These are phyloP conservation scores for Tiliqua scincoides DNA, from an alignment of 2,113 vertebrate genomes.

Conservation along the genomic window DNA sequence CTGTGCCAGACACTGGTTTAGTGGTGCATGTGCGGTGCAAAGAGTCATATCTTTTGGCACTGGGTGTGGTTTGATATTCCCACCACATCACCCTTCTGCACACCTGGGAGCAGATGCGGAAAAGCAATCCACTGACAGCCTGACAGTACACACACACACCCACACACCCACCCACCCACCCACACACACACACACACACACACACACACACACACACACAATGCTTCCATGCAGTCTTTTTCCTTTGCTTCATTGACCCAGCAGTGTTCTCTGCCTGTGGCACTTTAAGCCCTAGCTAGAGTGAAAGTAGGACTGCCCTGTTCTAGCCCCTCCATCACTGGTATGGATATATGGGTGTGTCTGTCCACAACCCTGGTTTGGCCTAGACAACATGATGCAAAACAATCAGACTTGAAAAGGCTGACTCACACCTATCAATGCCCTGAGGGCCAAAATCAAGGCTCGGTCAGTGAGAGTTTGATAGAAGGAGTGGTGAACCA, in stretches of 20 bases:
- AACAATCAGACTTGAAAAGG: not conserved
- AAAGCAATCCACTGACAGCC: too few species aligned
- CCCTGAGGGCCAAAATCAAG: not conserved
- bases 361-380: not conserved
- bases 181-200: too few species aligned
- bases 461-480: not conserved
- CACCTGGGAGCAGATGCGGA: too few species aligned
- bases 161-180: too few species aligned
- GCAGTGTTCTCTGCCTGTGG: too few species aligned
- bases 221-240: too few species aligned
- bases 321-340: not conserved
- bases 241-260: too few species aligned
- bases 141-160: too few species aligned
- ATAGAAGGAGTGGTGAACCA: constrained; percentile 19
- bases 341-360: not conserved
- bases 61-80: too few species aligned
- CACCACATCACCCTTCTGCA: too few species aligned
- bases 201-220: too few species aligned
- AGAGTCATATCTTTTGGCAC: not conserved
- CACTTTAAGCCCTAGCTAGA: not conserved
- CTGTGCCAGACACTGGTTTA: not conserved
- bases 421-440: not conserved
- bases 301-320: not conserved
- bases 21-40: not conserved
- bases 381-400: not conserved